Conservation (phyloP, 1,140 invertebrate species). For the Lamellibrachia luymesi region DNA sequence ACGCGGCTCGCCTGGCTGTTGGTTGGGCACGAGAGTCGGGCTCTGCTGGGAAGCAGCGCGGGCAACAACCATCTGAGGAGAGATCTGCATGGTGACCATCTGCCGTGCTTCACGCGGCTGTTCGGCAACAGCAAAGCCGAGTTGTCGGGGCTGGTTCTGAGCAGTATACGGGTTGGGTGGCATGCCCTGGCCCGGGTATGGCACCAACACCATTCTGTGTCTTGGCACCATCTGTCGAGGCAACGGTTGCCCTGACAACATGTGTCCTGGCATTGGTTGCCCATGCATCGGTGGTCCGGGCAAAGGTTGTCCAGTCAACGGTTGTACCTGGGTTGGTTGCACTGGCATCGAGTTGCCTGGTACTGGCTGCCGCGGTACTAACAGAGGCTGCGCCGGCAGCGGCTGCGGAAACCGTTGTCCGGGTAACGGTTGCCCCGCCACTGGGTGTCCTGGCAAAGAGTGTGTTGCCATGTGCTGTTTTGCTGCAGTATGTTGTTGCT, state of each 20-base stretch:
- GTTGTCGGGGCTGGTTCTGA: not conserved
- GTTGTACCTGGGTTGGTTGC: not conserved
- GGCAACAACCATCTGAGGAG: not conserved
- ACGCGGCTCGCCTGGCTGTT: not conserved
- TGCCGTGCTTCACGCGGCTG: not conserved
- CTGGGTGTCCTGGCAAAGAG: not conserved
- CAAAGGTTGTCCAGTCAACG: not conserved
- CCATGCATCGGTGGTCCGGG: not conserved
- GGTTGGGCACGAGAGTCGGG: not conserved
- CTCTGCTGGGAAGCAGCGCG: not conserved
- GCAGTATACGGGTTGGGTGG: not conserved
- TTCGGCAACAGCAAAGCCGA: not conserved
- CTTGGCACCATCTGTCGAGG: not conserved
- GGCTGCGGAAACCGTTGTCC: not conserved
- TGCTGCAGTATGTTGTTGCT: not conserved
- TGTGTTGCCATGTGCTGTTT: not conserved
- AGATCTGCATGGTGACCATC: not conserved
- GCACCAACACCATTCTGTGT: not conserved
- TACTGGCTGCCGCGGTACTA: not conserved
- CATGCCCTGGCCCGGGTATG: not conserved
- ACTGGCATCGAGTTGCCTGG: not conserved
- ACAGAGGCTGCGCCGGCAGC: not conserved
- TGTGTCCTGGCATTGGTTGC: not conserved
- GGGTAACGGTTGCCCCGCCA: not conserved
- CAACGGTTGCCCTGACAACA: not conserved